Percentiles rank a stretch among this genome's conserved stretches.
These are phyloP conservation scores for Lycorma delicatula DNA, from an alignment of 1,140 invertebrate genomes.

Conservation along the genomic window DNA sequence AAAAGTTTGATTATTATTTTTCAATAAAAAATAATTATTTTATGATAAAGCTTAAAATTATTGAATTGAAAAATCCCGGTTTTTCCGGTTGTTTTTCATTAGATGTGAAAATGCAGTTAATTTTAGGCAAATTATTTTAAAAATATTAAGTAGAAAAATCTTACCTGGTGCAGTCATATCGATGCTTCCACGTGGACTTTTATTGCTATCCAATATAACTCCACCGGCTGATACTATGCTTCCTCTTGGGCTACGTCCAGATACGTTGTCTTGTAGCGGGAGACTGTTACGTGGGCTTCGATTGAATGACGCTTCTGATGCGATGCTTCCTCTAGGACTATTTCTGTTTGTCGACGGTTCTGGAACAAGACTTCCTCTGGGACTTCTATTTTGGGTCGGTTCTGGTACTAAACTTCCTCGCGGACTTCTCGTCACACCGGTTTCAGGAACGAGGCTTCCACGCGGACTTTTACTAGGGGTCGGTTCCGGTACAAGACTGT, in stretches of 20 bases:
- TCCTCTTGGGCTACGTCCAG: conserved; percentile 45
- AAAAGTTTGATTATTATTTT: no score
- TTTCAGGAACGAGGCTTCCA: conserved; percentile 40
- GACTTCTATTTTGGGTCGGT: conserved; percentile 19
- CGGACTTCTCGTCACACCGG: conserved; percentile 43
- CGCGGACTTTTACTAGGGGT: conserved; percentile 44
- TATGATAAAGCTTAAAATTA: no score
- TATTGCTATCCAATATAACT: conserved; percentile 45
- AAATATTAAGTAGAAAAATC: no score
- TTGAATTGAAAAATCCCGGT: no score
- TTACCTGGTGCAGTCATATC: conserved; percentile 20
- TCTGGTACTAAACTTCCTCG: conserved; percentile 49
- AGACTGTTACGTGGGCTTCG: conserved; percentile 29
- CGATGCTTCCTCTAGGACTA: conserved; percentile 43
- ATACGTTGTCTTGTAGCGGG: conserved; percentile 20
- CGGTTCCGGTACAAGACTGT: conserved; percentile 49
- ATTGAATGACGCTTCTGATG: conserved; percentile 36
- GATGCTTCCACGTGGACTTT: conserved; percentile 45
- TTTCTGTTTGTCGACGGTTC: conserved; percentile 9
- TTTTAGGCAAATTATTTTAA: no score
- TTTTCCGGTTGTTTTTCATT: no score
- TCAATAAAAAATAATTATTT: no score
- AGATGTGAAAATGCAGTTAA: no score
- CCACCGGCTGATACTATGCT: conserved; percentile 45
- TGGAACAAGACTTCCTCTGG: conserved; percentile 27